These are phyloP conservation scores for Laticauda laticaudata DNA, from an alignment of 2,113 vertebrate species.

Conservation along the genomic window DNA sequence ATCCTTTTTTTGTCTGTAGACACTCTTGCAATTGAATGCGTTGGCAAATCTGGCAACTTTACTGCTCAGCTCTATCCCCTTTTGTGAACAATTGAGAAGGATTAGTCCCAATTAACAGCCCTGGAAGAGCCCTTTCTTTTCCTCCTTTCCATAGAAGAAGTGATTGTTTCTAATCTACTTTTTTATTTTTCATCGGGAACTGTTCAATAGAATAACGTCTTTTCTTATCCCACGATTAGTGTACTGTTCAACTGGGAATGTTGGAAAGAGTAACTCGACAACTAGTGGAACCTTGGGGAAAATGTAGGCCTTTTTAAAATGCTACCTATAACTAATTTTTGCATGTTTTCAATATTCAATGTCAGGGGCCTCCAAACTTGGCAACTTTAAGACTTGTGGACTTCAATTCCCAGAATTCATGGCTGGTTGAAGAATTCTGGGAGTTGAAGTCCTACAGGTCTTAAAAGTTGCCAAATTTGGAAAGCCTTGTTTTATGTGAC, in stretches of 20 bases:
- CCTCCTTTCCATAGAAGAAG: background rate
- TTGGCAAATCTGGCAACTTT: background rate
- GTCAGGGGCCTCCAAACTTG: background rate
- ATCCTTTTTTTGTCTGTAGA: background rate
- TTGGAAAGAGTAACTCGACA: background rate
- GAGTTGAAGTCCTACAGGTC: background rate
- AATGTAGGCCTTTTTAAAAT: background rate
- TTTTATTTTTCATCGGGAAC: background rate
- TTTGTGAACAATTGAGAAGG: background rate
- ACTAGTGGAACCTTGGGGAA: background rate
- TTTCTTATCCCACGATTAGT: background rate
- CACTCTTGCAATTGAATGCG: background rate
- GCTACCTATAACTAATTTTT: background rate
- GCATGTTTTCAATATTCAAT: background rate
- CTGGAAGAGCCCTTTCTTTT: background rate
- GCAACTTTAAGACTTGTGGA: background rate
- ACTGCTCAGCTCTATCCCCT: background rate
- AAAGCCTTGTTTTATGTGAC: background rate
- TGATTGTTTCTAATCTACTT: background rate
- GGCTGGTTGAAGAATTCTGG: background rate
- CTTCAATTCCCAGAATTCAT: background rate
- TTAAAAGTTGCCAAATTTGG: background rate
- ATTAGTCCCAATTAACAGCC: background rate
- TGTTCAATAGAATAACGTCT: background rate
- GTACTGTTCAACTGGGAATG: background rate